Base-by-base conservation (phyloP, 1,140 invertebrate genomes). In the Panagrolaimus sp. region DNA sequence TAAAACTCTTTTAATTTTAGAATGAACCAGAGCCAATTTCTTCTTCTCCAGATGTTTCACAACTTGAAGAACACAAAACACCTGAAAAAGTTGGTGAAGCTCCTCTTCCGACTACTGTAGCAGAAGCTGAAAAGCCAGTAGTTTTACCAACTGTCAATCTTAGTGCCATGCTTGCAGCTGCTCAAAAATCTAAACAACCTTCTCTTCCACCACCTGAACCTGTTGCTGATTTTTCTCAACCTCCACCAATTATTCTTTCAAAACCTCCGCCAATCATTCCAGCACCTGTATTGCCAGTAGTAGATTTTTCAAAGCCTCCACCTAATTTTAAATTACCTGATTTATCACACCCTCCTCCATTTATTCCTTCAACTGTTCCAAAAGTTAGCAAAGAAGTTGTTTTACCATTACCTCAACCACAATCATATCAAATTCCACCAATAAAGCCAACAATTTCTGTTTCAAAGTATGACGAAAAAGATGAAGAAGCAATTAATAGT, bases 401-500 rank as follows among this genome's bases (percentile, higher is more conserved):
- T 58, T 8, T 21, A 58, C 52, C 52, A n/a, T 17, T 3, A 21
- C 52, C 52, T 14, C 52, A 12, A 4, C 17, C 52, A 4, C 52
- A 21, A n/a, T 12, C 52, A 21, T 28, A 58, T 58, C 15, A 58
- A 21, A n/a, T 28, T 58, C 21, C 52, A 58, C 52, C 52, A 21
- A 12, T n/a, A 26, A 28, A 28, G 15, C 52, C 28, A 21, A 58
- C 10, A 12, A 28, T 26, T 26, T 58, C 52, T 28, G 52, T 21
- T 12, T 58, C 21, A 26, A 12, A 58, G 17, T 12, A 58, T 58
- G 52, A 58, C 8, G 21, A 58, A 28, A 28, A 21, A 21, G 52
- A 58, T 58, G 52, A 58, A 28, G 52, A 58, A 26, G 52, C 52
- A 17, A 58, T 58, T 21, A 58, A 28, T 28, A 21, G 52, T 4